A percentile compares a stretch with the other conserved stretches of the same genome.
phyloP scores from a whole-genome alignment of 2,113 vertebrate species.

The Amblyornis subalaris region DNA sequence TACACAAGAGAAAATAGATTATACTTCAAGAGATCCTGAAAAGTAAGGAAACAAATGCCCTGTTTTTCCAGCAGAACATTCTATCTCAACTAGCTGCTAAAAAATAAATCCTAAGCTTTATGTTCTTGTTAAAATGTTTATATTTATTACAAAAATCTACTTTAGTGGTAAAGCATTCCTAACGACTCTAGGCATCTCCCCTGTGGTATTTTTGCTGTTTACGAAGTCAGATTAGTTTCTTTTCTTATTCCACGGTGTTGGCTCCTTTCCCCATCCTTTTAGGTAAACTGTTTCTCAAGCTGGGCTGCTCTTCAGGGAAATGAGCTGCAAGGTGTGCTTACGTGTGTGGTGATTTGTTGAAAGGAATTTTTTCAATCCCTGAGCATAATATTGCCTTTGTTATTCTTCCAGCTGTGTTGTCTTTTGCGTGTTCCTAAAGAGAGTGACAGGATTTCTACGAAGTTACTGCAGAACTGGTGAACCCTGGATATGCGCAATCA shows the following conservation, averaged over 20 bases:
- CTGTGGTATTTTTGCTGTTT: conserved; percentile 20
- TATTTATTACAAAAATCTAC: background rate
- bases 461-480: background rate
- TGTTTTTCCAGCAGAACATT: background rate
- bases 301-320: background rate
- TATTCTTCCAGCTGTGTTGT: background rate
- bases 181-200: background rate
- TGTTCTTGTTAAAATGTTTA: background rate
- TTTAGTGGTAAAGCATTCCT: background rate
- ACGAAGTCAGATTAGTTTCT: conserved; percentile 8
- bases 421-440: background rate
- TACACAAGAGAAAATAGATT: background rate
- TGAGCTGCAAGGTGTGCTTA: background rate
- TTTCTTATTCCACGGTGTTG: background rate
- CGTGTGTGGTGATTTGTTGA: background rate
- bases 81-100: background rate
- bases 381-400: background rate
- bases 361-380: background rate
- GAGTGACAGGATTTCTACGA: background rate
- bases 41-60: background rate
- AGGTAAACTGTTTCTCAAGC: background rate
- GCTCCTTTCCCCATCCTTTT: background rate
- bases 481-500: background rate
- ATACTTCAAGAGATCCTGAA: background rate
- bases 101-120: background rate